Base-by-base conservation (phyloP, 2,888 invertebrate genomes). In the Spialia ferax region DNA sequence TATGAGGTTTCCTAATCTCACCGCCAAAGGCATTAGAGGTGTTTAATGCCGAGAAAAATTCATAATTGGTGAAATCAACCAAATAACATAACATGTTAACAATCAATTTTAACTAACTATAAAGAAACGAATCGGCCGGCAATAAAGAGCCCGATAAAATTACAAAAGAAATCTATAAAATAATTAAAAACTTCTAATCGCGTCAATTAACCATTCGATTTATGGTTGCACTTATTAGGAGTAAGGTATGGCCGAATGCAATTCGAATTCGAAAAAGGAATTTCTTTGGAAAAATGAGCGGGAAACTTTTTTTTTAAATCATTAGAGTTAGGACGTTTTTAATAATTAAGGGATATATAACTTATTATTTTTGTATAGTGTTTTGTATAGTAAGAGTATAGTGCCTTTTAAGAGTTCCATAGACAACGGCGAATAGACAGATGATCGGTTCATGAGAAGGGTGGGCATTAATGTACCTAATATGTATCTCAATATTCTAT, bases 111-210 rank as follows among this genome's bases (percentile, higher is more conserved):
- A 83, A 85, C 83, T 79, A 86, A 88, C 88, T 83, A 87, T 86
- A 85, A 82, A 84, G 84, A 82, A 89, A 88, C 85, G 89, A 89
- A 88, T 87, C 86, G 86, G 76, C 72, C 79, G 80, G 82, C 84
- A 75, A 86, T 88, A 89, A 91, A 89, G 84, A 82, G 82, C 79
- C 77, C 91, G 88, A 91, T 91, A 91, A 91, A 87, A 89, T 89
- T 91, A 92, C 89, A 92, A 91, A 91, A 91, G 91, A 89, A 92
- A 89, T 88, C 88, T 83, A 89, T 91, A 89, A 90, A 92, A 91
- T 91, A 84, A 90, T 91, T 89, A 88, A 87, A 78, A 86, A 52
- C 86, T 86, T 89, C 86, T 91, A 92, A 91, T 91, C 87, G 85
- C 75, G 82, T 91, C 92, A 92, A 92, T 92, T 92, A 92, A 84